Percentiles rank a stretch among this genome's conserved stretches.
Evolutionary conservation across 2,113 vertebrate genomes (phyloP).

Genomic region (Xiphophorus maculatus): DNA sequence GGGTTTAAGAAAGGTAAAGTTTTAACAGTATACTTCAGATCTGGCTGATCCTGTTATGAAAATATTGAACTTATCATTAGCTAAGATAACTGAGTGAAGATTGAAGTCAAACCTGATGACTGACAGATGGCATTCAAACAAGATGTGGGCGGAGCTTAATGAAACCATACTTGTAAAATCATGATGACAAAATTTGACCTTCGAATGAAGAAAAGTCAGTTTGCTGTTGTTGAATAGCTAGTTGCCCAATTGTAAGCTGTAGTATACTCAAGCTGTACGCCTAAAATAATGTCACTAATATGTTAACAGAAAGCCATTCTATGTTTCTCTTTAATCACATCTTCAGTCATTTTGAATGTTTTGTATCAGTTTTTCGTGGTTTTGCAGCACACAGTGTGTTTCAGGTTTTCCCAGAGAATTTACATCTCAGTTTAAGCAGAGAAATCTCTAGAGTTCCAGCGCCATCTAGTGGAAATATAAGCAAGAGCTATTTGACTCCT

Average conservation of each 20-base stretch:
- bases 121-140: not conserved
- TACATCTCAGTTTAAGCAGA: not conserved
- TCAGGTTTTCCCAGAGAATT: not conserved
- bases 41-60: too few relatives aligned
- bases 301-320: slow-evolving; percentile 37
- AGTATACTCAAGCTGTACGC: slow-evolving; percentile 18
- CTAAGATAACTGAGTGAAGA: not conserved
- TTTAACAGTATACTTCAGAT: too few relatives aligned
- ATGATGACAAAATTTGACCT: not conserved
- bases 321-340: slow-evolving; percentile 17
- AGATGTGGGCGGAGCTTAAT: not conserved
- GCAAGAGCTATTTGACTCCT: not conserved
- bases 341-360: slow-evolving; percentile 45
- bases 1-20: too few relatives aligned
- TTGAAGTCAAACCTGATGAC: not conserved
- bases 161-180: not conserved
- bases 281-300: too few relatives aligned
- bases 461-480: slow-evolving; percentile 40
- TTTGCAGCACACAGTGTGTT: not conserved
- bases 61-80: not conserved
- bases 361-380: not conserved
- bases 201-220: not conserved
- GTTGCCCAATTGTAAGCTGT: slow-evolving; percentile 63
- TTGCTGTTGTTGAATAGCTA: slow-evolving; percentile 20
- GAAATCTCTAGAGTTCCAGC: slow-evolving; percentile 13